Evolutionary conservation across 2,888 invertebrate genomes (phyloP), one percentile per base, ranked within the genome.

Genomic region (Alloplasta piceator): DNA sequence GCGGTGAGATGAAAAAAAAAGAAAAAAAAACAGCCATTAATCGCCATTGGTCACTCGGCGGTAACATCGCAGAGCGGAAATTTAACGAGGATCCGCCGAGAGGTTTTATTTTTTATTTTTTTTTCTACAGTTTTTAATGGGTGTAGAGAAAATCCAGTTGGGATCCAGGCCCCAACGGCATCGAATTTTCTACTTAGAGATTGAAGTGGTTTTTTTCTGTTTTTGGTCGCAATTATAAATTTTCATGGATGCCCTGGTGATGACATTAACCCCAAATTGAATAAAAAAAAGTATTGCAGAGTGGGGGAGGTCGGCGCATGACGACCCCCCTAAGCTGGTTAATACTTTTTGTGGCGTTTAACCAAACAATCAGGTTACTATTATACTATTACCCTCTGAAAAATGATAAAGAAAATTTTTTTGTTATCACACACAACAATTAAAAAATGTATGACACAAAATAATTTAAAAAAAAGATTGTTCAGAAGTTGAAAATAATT

Each of bases 1-100:
- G 26, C 26, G 26, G 26, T 26, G 26, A 26, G 26, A 64, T 48
- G 56, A 26, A 26, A 26, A 26, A 48, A 36, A 14, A 39, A 9
- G 3, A 10, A 6, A 7, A 5, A 10, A 16, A 43, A 58, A 58
- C 46, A 66, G 52, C 26, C 60, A 50, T 67, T 67, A 66, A 58
- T 75, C 52, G 12, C 52, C 52, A 75, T 60, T 68, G 56, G 58
- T 58, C 73, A 66, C 16, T 64, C 50, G 39, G 50, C 7, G 39
- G 14, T 12, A 60, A 68, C 36, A 55, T 36, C 52, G 7, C 50
- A 6, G 10, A 4, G 16, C 38, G 26, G 6, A 26, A 48, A 48
- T 66, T 64, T 58, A 14, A 56, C 48, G 6, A 9, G 14, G 36
- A 55, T 26, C 3, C 55, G 72, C 43, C 1, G 14, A 4, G 9